phyloP scores from a whole-genome alignment of 2,797 vertebrate genomes.

The Melanogrammus aeglefinus region DNA sequence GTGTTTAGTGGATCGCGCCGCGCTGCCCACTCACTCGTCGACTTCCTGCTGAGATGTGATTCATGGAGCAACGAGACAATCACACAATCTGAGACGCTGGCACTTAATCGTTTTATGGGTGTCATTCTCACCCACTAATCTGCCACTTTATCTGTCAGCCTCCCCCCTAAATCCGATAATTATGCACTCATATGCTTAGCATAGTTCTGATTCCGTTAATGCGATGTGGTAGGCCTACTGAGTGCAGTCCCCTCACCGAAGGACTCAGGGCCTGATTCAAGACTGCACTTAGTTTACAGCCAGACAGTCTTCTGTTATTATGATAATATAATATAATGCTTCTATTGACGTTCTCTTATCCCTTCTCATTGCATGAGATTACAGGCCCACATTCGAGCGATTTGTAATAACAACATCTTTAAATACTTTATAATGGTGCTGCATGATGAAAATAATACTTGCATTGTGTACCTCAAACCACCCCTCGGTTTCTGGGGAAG shows the following conservation, averaged over 20 bases:
- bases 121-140: background rate
- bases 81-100: background rate
- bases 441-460: too few relatives aligned
- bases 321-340: background rate
- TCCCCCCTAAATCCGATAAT: background rate
- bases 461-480: background rate
- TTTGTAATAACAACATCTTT: too few relatives aligned
- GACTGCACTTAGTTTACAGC: background rate
- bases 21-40: background rate
- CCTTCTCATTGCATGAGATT: background rate
- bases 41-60: background rate
- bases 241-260: too few relatives aligned
- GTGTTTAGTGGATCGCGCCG: too few relatives aligned
- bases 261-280: background rate
- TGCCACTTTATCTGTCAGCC: conserved; percentile 6
- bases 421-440: too few relatives aligned
- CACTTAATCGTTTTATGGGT: background rate
- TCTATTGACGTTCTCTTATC: background rate
- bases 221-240: background rate
- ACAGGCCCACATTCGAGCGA: too few relatives aligned
- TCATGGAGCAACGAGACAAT: background rate
- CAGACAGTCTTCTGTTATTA: background rate
- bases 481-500: background rate
- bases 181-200: background rate
- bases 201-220: background rate